Conservation (phyloP, 2,113 vertebrate species). For the Anarhynchus alexandrinus region DNA sequence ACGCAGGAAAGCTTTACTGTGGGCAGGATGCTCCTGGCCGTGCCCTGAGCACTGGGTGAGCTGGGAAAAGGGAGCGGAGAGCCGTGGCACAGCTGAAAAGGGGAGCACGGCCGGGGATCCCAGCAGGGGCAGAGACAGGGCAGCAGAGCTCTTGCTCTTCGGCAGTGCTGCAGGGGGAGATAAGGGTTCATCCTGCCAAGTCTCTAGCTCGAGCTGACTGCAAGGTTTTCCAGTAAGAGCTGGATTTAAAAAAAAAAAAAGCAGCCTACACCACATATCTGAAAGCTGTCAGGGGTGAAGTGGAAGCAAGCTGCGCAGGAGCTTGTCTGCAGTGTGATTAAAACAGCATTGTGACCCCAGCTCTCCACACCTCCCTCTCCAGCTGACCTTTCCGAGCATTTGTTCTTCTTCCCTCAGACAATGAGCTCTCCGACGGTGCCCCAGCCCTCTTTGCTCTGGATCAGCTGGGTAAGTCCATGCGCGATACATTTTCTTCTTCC, state of each 20-base stretch:
- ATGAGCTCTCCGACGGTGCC: conserved; percentile 62
- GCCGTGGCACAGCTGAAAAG: neutral
- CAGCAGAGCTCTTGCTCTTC: neutral
- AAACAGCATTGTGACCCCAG: neutral
- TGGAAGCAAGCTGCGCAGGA: neutral
- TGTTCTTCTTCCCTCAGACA: conserved; percentile 66
- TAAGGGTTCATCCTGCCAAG: neutral
- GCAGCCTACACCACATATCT: rapidly evolving
- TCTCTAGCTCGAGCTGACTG: neutral
- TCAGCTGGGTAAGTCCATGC: conserved; percentile 71
- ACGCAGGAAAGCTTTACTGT: neutral
- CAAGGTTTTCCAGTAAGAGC: neutral
- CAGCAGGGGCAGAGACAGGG: neutral
- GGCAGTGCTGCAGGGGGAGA: neutral
- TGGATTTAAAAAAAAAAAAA: neutral
- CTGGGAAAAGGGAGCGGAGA: neutral
- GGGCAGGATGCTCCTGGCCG: neutral
- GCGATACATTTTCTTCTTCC: neutral
- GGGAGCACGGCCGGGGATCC: rapidly evolving
- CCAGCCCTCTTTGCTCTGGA: conserved; percentile 56
- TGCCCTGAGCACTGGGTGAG: neutral
- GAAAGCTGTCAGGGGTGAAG: neutral
- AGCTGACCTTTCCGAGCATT: conserved; percentile 10
- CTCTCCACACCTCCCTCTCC: neutral
- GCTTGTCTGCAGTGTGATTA: neutral